Conservation (phyloP, 1,140 invertebrate species). For the Pectinophora gossypiella region DNA sequence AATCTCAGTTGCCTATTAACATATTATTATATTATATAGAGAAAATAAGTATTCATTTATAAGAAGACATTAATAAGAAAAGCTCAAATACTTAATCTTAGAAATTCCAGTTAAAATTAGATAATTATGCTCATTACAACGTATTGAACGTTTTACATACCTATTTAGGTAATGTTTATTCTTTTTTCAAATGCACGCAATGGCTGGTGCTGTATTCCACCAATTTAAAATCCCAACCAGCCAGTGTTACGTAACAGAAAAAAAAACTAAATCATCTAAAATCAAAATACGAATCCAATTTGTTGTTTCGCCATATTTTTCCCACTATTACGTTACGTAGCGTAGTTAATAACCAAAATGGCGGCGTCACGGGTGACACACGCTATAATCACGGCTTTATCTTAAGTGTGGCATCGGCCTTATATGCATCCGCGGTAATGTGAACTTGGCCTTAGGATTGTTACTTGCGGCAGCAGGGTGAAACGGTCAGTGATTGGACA, state of each 20-base stretch:
- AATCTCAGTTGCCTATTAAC: too few relatives aligned
- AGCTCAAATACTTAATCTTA: too few relatives aligned
- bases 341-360: slow-evolving; percentile 62
- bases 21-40: too few relatives aligned
- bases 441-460: slow-evolving; percentile 53
- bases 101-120: too few relatives aligned
- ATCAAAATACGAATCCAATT: slow-evolving; percentile 52
- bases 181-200: too few relatives aligned
- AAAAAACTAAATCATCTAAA: slow-evolving; percentile 16
- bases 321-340: slow-evolving; percentile 49
- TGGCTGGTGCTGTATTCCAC: too few relatives aligned
- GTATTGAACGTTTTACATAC: too few relatives aligned
- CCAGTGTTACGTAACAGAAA: background rate
- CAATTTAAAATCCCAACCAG: background rate
- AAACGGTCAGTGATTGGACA: too few relatives aligned
- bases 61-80: too few relatives aligned
- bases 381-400: slow-evolving; percentile 56
- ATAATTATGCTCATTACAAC: too few relatives aligned
- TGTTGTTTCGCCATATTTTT: slow-evolving; percentile 49
- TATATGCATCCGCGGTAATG: slow-evolving; percentile 44
- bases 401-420: slow-evolving; percentile 66
- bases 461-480: slow-evolving; percentile 8
- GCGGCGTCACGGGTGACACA: slow-evolving; percentile 60
- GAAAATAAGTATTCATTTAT: too few relatives aligned
- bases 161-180: too few relatives aligned